Conservation (phyloP, 2,797 vertebrate species). For the Dromococcyx pavoninus region DNA sequence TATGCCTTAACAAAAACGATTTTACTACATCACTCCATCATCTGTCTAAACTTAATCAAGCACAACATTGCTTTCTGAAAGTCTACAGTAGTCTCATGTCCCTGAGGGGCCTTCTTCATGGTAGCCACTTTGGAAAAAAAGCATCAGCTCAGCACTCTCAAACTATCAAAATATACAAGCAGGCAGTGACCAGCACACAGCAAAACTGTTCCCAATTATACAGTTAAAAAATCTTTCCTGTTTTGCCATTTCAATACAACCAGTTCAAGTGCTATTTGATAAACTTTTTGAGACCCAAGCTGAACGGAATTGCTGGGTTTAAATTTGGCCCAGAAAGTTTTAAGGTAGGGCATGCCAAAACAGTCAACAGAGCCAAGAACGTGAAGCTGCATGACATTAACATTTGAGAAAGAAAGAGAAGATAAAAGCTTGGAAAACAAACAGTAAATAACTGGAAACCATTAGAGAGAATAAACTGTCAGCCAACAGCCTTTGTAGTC, state of each 20-base stretch:
- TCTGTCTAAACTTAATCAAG: constrained; percentile 71
- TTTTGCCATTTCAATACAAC: not conserved
- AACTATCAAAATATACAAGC: constrained; percentile 28
- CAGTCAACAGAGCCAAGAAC: not conserved
- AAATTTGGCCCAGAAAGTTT: not conserved
- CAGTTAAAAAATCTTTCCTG: not conserved
- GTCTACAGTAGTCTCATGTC: not conserved
- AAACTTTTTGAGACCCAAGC: not conserved
- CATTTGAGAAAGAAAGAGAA: not conserved
- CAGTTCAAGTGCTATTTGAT: not conserved
- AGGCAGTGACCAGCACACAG: not conserved
- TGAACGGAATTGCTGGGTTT: not conserved
- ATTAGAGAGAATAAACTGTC: not conserved
- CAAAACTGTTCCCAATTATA: not conserved
- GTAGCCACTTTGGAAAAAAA: constrained; percentile 64
- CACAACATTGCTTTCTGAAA: constrained; percentile 65
- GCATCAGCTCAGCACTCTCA: constrained; percentile 1
- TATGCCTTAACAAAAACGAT: constrained; percentile 66
- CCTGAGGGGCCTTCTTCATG: constrained; percentile 19
- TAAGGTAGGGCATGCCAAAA: not conserved
- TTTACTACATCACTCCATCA: constrained; percentile 70
- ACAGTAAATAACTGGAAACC: not conserved
- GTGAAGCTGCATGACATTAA: not conserved
- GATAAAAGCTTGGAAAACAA: not conserved
- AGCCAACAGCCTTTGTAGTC: not conserved